Conservation (phyloP, 2,113 vertebrate species). For the Gambusia holbrooki region DNA sequence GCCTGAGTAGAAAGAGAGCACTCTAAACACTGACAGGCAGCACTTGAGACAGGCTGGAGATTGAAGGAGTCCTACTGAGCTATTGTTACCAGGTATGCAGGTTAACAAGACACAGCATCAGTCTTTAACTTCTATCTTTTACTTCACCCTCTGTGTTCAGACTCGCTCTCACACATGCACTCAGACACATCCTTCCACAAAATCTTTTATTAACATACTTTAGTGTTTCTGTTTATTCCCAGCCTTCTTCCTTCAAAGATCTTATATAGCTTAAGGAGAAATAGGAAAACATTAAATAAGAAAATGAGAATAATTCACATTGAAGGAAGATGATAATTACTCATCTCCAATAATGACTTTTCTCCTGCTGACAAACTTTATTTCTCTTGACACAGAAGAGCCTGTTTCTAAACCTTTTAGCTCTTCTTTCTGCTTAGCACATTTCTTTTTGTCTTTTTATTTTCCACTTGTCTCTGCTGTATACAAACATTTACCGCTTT, state of each 20-base stretch:
- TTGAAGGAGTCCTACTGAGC: constrained; percentile 68
- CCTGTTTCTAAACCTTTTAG: neutral
- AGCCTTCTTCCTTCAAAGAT: neutral
- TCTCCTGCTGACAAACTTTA: constrained; percentile 36
- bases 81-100: constrained; percentile 64
- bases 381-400: constrained; percentile 47
- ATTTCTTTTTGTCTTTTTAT: constrained; percentile 24
- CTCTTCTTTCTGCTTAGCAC: constrained; percentile 37
- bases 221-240: constrained; percentile 13
- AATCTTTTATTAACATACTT: constrained; percentile 25
- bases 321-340: constrained; percentile 25
- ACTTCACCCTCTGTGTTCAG: constrained; percentile 47
- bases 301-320: constrained; percentile 45
- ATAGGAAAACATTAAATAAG: neutral
- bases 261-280: constrained; percentile 27
- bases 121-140: constrained; percentile 61
- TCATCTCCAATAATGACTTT: constrained; percentile 55
- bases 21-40: constrained; percentile 71
- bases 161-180: constrained; percentile 14
- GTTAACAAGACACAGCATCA: constrained; percentile 68
- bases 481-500: constrained; percentile 63
- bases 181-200: constrained; percentile 3
- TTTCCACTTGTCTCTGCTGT: constrained; percentile 33
- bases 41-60: constrained; percentile 71
- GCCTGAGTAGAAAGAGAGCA: constrained; percentile 68